phyloP scores from a whole-genome alignment of 1,140 invertebrate species.

The Glomeris maerens region DNA sequence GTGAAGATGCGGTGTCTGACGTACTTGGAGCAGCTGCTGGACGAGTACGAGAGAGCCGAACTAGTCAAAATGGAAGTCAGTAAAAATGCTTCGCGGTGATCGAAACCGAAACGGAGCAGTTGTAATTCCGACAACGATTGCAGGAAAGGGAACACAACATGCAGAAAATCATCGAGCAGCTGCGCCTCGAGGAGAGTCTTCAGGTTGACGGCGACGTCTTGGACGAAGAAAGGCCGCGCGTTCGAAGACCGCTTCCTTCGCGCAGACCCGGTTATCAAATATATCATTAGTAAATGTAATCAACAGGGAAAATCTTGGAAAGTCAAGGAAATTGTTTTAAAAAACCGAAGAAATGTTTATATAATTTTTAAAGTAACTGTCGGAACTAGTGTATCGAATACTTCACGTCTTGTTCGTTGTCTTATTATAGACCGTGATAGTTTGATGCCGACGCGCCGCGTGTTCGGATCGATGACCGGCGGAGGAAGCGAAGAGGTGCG shows the following conservation, averaged over 20 bases:
- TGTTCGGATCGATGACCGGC: slow-evolving; percentile 23
- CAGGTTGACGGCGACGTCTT: slow-evolving; percentile 19
- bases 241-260: slow-evolving; percentile 7
- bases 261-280: too few relatives aligned
- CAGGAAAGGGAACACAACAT: slow-evolving; percentile 32
- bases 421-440: too few relatives aligned
- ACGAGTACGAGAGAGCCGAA: slow-evolving; percentile 51
- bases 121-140: not conserved
- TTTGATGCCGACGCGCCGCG: too few relatives aligned
- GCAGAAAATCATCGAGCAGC: slow-evolving; percentile 35
- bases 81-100: slow-evolving; percentile 16
- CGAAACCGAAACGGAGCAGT: not conserved
- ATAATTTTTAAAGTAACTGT: not conserved
- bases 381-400: not conserved
- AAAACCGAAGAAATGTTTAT: too few relatives aligned
- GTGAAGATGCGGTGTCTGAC: slow-evolving; percentile 70
- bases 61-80: slow-evolving; percentile 50
- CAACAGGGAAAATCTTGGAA: too few relatives aligned
- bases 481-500: slow-evolving; percentile 8
- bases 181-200: slow-evolving; percentile 33
- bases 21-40: slow-evolving; percentile 59
- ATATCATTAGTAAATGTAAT: too few relatives aligned
- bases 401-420: too few relatives aligned
- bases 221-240: slow-evolving; percentile 20
- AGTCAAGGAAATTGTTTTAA: too few relatives aligned